Evolutionary conservation across 2,797 vertebrate species (phyloP), one percentile per base, ranked within the genome.

Genomic region (Yasuhikotakia modesta): DNA sequence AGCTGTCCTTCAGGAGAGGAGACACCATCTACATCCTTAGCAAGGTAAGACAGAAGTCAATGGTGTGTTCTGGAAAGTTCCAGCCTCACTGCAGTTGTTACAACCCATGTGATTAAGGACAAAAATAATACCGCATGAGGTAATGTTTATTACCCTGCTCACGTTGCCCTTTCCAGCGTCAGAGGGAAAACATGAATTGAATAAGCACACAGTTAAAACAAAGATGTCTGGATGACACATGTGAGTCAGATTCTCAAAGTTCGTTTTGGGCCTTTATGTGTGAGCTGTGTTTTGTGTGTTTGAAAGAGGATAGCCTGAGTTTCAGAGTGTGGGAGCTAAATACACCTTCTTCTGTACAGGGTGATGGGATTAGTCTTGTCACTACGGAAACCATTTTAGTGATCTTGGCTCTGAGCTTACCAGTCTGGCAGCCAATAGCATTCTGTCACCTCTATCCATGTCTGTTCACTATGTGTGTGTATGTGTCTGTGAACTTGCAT

Each of bases 11-110:
- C 92, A 97, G 94, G 86, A 95, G 96, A 46, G 97, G 97, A 81
- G 98, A 99, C 1, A 64, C 94, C 88, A 95, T 99, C 90, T 98
- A 98, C 91, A 95, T 99, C 87, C 92, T 99, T 81, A 98, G 96
- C 94, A 98, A 95, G 96, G 98, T 99, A 96, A 79, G 87, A 74
- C 16, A 4, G 17, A 39, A 70, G 35, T 30, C 55, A 50, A 6
- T 46, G 11, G 21, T 24, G 43, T 4, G 55, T 43, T 61, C 43
- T 61, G 50, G 69, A 78, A 53, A 71, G 57, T 17, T 64, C 68
- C 58, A 64, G 21, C n/a, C 17, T 21, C 43, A 11, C 13, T 4
- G 1, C 27, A 61, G 11, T 58, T 35, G 53, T 76, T 57, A 60
- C 14, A 27, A 14, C 21, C 66, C 57, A 77, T 13, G 21, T 69